Percentiles rank a stretch among this genome's conserved stretches.
phyloP scores from a whole-genome alignment of 2,888 invertebrate genomes.

The Scaptomyza caliginosa region DNA sequence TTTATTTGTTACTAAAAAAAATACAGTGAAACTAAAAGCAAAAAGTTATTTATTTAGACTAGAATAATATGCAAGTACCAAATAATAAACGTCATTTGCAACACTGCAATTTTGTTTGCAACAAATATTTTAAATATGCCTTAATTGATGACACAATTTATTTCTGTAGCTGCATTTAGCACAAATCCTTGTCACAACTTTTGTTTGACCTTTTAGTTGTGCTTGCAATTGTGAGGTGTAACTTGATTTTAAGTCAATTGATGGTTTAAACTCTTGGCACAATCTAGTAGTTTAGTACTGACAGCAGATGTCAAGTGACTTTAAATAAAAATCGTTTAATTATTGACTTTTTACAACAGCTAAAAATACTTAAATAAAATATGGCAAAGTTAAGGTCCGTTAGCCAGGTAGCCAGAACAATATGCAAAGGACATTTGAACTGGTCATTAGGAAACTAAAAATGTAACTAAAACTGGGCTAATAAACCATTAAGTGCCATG shows the following conservation, averaged over 20 bases:
- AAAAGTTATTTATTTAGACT: no score
- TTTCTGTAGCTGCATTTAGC: constrained; percentile 18
- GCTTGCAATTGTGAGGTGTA: constrained; percentile 1
- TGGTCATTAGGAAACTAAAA: constrained; percentile 34
- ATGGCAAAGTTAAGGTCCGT: neutral
- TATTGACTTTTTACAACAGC: constrained; percentile 17
- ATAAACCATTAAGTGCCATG: constrained; percentile 64
- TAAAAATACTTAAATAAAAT: constrained; percentile 1
- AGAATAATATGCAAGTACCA: no score
- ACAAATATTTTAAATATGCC: neutral
- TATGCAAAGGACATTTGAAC: constrained; percentile 35
- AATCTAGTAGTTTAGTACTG: neutral
- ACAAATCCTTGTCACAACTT: no score
- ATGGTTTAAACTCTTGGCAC: neutral
- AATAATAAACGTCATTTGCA: constrained; percentile 1
- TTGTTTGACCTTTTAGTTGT: constrained; percentile 9
- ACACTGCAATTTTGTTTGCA: neutral
- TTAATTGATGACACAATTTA: neutral
- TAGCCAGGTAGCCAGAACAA: constrained; percentile 14
- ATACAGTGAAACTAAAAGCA: no score
- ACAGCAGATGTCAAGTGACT: constrained; percentile 2
- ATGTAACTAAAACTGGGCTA: constrained; percentile 61
- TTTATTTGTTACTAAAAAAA: neutral
- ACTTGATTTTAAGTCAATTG: constrained; percentile 5
- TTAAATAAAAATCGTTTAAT: constrained; percentile 19